Base-by-base conservation (phyloP, 2,113 vertebrate species). In the Noturus placidus region DNA sequence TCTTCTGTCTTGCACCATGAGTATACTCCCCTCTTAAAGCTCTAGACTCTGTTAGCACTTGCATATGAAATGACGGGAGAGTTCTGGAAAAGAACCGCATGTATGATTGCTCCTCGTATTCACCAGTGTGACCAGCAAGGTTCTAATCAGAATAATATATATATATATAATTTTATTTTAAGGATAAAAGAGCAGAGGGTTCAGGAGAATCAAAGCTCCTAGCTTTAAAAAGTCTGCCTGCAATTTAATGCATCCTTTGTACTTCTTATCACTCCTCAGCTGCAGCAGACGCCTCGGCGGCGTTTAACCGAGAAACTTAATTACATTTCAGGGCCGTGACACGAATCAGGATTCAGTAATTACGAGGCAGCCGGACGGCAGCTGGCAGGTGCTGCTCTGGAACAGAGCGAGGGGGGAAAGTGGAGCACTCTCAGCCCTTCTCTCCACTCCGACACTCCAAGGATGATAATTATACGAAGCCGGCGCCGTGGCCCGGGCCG, bases 321-420 rank as follows among this genome's bases (percentile, higher is more conserved):
- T 92, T 89, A 90, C 88, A 84, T 90, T 90, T 85, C 80, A 82
- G 76, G 79, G 67, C 70, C 84, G 87, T 84, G 72, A 77, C 74
- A 83, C 57, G 35, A 91, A 84, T 89, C 79, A 35, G 61, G 89
- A 87, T 85, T 86, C 76, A 33, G 70, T 82, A 80, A 54, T 89
- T 20, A 83, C 35, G 35, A 50, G 46, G 46, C n/a, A 19, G 87
- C 79, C 79, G 79, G 79, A 88, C 57, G 35, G 52, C 80, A 54
- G 69, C 87, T 63, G 77, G 46, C 80, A 77, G 86, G 61, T 81
- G 84, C 82, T 80, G 78, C 79, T 54, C 22, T 35, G 77, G 67
- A 81, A 25, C 50, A n/a, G 61, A 57, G 30, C 10, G 52, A 79
- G 33, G 27, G 56, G 63, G 33, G 0, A 72, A 63, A 42, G 14